These are phyloP conservation scores for Sebastes jordani DNA, from an alignment of 2,797 vertebrate species.

Conservation along the genomic window DNA sequence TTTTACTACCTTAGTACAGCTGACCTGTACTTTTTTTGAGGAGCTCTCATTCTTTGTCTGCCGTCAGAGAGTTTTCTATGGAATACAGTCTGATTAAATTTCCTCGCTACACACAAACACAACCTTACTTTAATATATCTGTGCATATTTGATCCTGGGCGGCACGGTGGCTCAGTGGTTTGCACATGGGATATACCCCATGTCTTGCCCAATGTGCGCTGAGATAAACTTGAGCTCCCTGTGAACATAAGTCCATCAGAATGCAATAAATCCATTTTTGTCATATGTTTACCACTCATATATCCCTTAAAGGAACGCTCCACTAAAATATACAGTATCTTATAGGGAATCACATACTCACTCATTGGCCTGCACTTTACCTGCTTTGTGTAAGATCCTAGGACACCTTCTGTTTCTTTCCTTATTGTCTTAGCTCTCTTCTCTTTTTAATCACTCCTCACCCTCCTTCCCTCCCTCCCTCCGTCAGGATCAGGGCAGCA, in stretches of 20 bases:
- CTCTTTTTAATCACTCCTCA: conserved; percentile 40
- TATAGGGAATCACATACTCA: background rate
- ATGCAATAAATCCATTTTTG: background rate
- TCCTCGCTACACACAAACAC: background rate
- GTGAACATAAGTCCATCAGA: background rate
- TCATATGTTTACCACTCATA: background rate
- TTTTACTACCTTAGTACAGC: background rate
- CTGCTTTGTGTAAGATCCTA: conserved; percentile 1
- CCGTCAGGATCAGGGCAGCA: conserved; percentile 80
- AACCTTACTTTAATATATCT: background rate
- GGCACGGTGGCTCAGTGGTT: background rate
- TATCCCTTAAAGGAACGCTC: background rate
- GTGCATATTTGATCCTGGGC: background rate
- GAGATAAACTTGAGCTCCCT: background rate
- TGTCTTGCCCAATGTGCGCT: background rate
- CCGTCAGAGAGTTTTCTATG: background rate
- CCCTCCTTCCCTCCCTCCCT: conserved; percentile 40
- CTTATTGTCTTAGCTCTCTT: conserved; percentile 66
- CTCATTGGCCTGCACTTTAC: background rate
- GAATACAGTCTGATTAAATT: background rate
- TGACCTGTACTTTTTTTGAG: background rate
- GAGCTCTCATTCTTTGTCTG: background rate
- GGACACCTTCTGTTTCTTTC: conserved; percentile 6
- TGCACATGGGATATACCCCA: background rate
- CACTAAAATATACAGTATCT: background rate